Evolutionary conservation across 2,888 invertebrate species (phyloP).

Genomic region (Callimorpha dominula): DNA sequence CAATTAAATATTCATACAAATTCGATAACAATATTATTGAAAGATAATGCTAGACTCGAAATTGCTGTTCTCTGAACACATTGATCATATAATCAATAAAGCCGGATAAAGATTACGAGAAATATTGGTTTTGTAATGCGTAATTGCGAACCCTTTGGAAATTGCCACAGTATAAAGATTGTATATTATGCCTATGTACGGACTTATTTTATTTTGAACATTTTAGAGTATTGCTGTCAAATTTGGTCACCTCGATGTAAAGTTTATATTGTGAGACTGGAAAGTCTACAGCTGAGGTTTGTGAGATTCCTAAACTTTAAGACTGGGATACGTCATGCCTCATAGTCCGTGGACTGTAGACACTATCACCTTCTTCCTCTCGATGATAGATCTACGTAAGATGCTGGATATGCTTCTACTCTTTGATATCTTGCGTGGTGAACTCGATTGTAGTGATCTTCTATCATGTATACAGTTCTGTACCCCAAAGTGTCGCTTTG

Average conservation of each 20-base stretch:
- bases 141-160: not conserved
- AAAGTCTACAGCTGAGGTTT: not conserved
- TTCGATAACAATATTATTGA: not conserved
- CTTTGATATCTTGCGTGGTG: no score
- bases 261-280: not conserved
- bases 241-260: not conserved
- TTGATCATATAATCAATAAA: not conserved
- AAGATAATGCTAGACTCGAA: not conserved
- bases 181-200: not conserved
- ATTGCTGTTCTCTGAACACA: not conserved
- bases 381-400: no score
- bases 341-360: no score
- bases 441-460: no score
- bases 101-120: no score
- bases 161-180: not conserved
- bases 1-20: not conserved
- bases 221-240: not conserved
- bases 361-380: no score
- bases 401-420: no score
- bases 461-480: no score
- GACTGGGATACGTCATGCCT: no score
- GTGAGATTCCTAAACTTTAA: not conserved
- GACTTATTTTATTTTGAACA: not conserved
- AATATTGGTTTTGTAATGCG: slow-evolving; percentile 2
- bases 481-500: no score